Conservation (phyloP, 92 coral and sea anemone species). For the Isaurus tuberculatus region DNA sequence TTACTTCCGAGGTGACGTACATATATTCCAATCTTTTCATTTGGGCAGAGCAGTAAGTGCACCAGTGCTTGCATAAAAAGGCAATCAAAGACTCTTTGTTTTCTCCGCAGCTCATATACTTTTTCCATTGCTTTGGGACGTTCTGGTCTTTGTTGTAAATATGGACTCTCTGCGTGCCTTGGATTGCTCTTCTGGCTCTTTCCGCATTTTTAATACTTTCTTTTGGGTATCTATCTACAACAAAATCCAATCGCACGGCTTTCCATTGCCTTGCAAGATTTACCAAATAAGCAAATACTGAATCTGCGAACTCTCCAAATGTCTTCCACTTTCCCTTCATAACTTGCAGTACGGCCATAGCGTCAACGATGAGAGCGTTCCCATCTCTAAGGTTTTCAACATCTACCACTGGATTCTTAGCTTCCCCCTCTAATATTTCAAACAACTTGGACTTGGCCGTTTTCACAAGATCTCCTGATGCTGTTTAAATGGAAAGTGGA, state of each 20-base stretch:
- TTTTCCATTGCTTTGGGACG: constrained; percentile 63
- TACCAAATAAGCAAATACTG: constrained; percentile 48
- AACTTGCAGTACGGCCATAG: constrained; percentile 57
- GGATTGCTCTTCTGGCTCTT: constrained; percentile 57
- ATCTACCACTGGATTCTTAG: constrained; percentile 50
- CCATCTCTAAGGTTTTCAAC: constrained; percentile 41
- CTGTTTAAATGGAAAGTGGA: constrained; percentile 46
- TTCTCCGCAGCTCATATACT: constrained; percentile 51
- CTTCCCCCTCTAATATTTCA: constrained; percentile 41
- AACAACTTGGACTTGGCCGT: constrained; percentile 56
- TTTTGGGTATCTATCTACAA: constrained; percentile 50
- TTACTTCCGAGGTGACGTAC: constrained; percentile 56
- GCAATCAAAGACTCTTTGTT: constrained; percentile 60
- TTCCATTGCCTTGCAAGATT: constrained; percentile 55
- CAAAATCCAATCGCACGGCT: constrained; percentile 58
- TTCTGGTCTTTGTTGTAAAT: constrained; percentile 53
- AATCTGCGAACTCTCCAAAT: constrained; percentile 57
- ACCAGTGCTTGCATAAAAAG: constrained; percentile 51
- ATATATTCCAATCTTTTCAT: constrained; percentile 45
- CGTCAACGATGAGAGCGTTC: constrained; percentile 56
- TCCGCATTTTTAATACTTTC: constrained; percentile 58
- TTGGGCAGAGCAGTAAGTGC: constrained; percentile 35
- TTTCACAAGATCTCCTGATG: constrained; percentile 51
- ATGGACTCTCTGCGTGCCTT: constrained; percentile 59
- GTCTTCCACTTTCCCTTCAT: constrained; percentile 57